These are phyloP conservation scores for Hymenopus coronatus DNA, from an alignment of 2,888 invertebrate genomes.

Conservation along the genomic window DNA sequence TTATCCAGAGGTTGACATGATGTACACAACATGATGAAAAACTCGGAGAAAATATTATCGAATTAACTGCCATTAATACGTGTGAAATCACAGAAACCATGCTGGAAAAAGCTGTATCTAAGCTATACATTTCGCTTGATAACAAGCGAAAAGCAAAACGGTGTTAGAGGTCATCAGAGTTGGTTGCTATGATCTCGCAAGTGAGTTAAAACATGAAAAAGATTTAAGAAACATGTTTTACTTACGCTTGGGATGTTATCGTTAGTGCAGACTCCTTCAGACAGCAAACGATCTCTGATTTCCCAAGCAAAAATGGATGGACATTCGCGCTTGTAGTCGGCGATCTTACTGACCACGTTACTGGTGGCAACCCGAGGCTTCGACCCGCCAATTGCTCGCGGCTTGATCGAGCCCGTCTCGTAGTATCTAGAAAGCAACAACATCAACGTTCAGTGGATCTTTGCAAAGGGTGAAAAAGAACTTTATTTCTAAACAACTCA, in stretches of 20 bases:
- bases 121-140: too few species aligned
- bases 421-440: conserved; percentile 72
- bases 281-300: conserved; percentile 89
- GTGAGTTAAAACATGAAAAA: background rate
- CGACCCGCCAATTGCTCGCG: conserved; percentile 94
- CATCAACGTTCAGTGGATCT: background rate
- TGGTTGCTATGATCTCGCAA: too few species aligned
- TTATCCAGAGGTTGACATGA: too few species aligned
- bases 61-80: too few species aligned
- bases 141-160: too few species aligned
- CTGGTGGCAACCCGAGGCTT: conserved; percentile 94
- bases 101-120: too few species aligned
- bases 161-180: too few species aligned
- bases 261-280: conserved; percentile 93
- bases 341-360: conserved; percentile 91
- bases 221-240: conserved; percentile 44
- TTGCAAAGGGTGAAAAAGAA: too few species aligned
- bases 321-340: conserved; percentile 95
- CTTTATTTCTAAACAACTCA: too few species aligned
- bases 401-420: conserved; percentile 96
- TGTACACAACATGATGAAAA: too few species aligned
- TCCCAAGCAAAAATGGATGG: conserved; percentile 99
- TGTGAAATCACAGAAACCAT: too few species aligned
- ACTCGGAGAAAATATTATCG: too few species aligned
- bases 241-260: conserved; percentile 98